Conservation (phyloP, 2,113 vertebrate genomes). For the Thoracochromis brauschi region DNA sequence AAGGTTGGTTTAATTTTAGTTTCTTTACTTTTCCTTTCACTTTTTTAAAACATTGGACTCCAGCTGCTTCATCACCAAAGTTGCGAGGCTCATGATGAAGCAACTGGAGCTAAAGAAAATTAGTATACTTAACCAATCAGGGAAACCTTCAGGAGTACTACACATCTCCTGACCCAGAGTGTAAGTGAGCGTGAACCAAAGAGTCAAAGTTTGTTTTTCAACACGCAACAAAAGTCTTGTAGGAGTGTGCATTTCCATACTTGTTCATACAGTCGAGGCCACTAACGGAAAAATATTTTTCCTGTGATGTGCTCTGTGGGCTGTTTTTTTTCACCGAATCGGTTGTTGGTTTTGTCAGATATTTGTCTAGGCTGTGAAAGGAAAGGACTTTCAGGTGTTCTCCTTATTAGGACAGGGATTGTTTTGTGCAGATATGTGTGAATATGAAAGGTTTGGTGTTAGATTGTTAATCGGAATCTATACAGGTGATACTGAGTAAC, state of each 20-base stretch:
- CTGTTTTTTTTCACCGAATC: neutral
- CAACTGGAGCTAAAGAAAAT: neutral
- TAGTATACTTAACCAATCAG: neutral
- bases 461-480: neutral
- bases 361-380: neutral
- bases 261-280: neutral
- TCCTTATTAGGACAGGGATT: neutral
- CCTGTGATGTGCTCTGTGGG: neutral
- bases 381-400: neutral
- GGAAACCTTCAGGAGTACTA: neutral
- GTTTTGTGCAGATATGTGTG: neutral
- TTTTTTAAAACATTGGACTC: neutral
- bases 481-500: neutral
- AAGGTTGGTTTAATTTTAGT: neutral
- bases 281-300: neutral
- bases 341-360: neutral
- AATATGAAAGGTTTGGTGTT: neutral
- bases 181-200: fast-evolving
- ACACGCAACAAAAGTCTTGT: neutral
- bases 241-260: neutral
- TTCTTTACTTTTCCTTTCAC: neutral
- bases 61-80: neutral
- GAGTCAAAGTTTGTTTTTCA: neutral
- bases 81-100: fast-evolving
- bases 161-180: neutral